Conservation (phyloP, 2,888 invertebrate genomes). For the Aquatica leii region DNA sequence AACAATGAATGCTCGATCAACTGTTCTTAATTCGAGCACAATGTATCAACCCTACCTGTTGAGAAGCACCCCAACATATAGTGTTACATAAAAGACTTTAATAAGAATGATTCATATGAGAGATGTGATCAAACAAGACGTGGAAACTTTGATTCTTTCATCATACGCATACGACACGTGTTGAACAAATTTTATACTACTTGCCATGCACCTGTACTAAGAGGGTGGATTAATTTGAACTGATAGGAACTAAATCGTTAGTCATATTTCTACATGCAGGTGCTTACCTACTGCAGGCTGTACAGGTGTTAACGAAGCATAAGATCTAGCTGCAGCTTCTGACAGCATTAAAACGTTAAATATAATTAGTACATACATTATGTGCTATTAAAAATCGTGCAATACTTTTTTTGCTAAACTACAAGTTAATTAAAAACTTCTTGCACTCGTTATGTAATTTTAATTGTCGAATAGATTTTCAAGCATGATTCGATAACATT, state of each 20-base stretch:
- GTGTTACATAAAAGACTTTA: conserved; percentile 16
- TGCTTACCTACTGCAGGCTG: conserved; percentile 64
- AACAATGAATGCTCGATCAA: conserved; percentile 34
- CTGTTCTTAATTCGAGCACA: conserved; percentile 42
- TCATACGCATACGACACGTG: conserved; percentile 36
- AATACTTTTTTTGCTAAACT: too few relatives aligned
- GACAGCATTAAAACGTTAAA: conserved; percentile 52
- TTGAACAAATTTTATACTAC: conserved; percentile 8
- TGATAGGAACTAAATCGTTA: neutral
- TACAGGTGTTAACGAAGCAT: conserved; percentile 66
- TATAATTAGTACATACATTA: conserved; percentile 18
- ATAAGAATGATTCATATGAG: conserved; percentile 36
- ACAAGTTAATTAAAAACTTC: too few relatives aligned
- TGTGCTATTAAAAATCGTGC: too few relatives aligned
- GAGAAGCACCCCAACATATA: conserved; percentile 21
- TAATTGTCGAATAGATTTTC: too few relatives aligned
- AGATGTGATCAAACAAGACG: conserved; percentile 32
- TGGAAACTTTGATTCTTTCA: conserved; percentile 25
- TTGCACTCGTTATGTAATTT: too few relatives aligned
- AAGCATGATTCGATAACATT: too few relatives aligned
- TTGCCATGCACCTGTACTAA: conserved; percentile 11
- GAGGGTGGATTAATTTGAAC: conserved; percentile 4
- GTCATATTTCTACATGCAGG: conserved; percentile 17
- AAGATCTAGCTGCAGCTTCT: conserved; percentile 64
- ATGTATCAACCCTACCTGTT: conserved; percentile 43